Evolutionary conservation across 2,888 invertebrate genomes (phyloP).

Genomic region (Perdita meconis): DNA sequence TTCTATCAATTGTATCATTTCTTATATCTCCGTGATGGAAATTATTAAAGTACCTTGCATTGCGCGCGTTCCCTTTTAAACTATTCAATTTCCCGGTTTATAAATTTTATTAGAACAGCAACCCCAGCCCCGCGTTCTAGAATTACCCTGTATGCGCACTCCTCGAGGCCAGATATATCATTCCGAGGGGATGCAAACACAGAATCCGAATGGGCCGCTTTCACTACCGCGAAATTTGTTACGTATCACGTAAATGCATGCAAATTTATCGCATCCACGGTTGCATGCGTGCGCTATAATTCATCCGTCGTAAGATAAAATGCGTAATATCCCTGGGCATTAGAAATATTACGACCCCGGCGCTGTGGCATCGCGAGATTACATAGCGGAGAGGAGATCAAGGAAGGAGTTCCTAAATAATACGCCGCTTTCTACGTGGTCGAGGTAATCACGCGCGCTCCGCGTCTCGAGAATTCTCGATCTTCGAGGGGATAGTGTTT

Average conservation of each 20-base stretch:
- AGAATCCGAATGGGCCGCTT: slow-evolving; percentile 3
- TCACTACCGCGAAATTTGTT: slow-evolving; percentile 38
- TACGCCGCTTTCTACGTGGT: slow-evolving; percentile 28
- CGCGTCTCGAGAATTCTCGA: slow-evolving; percentile 37
- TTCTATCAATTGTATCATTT: too few relatives aligned
- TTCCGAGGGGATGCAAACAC: not conserved
- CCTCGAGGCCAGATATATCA: slow-evolving; percentile 6
- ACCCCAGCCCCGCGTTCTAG: not conserved
- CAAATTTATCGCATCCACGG: slow-evolving; percentile 38
- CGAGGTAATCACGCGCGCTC: slow-evolving; percentile 30
- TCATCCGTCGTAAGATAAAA: slow-evolving; percentile 44
- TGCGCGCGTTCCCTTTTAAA: too few relatives aligned
- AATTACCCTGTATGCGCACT: not conserved
- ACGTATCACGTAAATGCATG: slow-evolving; percentile 47
- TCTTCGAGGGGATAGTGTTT: slow-evolving; percentile 34
- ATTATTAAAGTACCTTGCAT: too few relatives aligned
- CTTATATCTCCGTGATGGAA: too few relatives aligned
- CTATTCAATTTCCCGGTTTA: too few relatives aligned
- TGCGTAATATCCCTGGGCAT: slow-evolving; percentile 47
- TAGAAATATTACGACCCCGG: slow-evolving; percentile 49
- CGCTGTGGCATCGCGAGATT: slow-evolving; percentile 39
- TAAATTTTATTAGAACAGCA: too few relatives aligned
- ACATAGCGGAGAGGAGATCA: slow-evolving; percentile 23
- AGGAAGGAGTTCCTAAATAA: slow-evolving; percentile 40
- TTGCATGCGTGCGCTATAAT: slow-evolving; percentile 32